These are phyloP conservation scores for Myotis findleyi DNA, from an alignment of 2,797 vertebrate genomes.

Conservation along the genomic window DNA sequence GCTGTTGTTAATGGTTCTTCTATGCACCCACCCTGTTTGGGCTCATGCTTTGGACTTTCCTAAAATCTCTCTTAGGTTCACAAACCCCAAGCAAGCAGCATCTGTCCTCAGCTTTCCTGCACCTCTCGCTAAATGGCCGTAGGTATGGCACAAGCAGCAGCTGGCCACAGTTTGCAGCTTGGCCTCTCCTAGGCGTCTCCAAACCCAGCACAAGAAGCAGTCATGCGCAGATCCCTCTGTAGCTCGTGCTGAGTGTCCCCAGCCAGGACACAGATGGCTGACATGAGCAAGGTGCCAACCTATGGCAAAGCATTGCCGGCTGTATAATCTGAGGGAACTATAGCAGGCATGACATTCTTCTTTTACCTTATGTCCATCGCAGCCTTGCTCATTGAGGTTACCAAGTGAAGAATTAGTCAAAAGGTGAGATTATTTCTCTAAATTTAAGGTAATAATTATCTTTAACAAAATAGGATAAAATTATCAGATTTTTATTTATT, in stretches of 20 bases:
- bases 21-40: background rate
- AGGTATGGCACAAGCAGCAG: background rate
- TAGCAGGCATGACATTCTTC: background rate
- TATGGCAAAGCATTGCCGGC: background rate
- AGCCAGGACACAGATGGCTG: background rate
- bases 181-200: background rate
- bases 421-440: background rate
- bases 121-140: background rate
- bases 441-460: background rate
- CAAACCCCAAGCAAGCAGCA: background rate
- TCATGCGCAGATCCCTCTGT: background rate
- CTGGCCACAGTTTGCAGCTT: background rate
- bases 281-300: background rate
- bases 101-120: background rate
- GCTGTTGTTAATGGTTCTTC: background rate
- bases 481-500: background rate
- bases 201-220: background rate
- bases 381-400: background rate
- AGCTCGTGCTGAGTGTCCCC: background rate
- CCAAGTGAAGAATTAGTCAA: background rate
- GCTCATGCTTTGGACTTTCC: background rate
- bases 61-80: background rate
- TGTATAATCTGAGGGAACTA: background rate
- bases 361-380: background rate
- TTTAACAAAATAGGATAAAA: conserved; percentile 13